Percentiles rank a stretch among this genome's conserved stretches.
phyloP scores from a whole-genome alignment of 2,888 invertebrate genomes.

The Ceramica pisi region DNA sequence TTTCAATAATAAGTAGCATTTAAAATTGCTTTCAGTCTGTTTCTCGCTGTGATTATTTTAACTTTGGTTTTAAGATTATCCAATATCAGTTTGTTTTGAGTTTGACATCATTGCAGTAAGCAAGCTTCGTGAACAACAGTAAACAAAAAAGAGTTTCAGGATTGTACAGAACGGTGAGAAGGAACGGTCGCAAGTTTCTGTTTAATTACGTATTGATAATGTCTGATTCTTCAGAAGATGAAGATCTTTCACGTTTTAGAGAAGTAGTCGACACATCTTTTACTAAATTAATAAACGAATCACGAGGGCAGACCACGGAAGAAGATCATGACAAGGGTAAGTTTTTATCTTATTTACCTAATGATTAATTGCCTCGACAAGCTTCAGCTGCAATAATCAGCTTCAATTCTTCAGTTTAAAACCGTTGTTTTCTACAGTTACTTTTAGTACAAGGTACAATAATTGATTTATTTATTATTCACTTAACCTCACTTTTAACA shows the following conservation, averaged over 20 bases:
- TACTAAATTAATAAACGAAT: slow-evolving; percentile 77
- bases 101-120: background rate
- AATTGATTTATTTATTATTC: background rate
- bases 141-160: slow-evolving; percentile 42
- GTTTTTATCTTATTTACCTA: slow-evolving; percentile 1
- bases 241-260: slow-evolving; percentile 84
- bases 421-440: background rate
- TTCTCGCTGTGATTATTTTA: background rate
- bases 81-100: background rate
- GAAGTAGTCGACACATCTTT: slow-evolving; percentile 90
- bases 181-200: background rate
- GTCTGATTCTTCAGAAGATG: slow-evolving; percentile 88
- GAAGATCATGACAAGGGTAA: slow-evolving; percentile 62
- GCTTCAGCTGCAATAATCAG: background rate
- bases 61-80: background rate
- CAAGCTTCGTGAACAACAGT: slow-evolving; percentile 44
- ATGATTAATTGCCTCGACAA: background rate
- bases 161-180: background rate
- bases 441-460: background rate
- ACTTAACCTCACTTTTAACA: slow-evolving; percentile 53
- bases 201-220: slow-evolving; percentile 68
- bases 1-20: background rate
- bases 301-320: slow-evolving; percentile 64
- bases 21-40: background rate
- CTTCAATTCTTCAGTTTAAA: too few species aligned